Evolutionary conservation across 2,113 vertebrate genomes (phyloP).

Genomic region (Sciurus niger): DNA sequence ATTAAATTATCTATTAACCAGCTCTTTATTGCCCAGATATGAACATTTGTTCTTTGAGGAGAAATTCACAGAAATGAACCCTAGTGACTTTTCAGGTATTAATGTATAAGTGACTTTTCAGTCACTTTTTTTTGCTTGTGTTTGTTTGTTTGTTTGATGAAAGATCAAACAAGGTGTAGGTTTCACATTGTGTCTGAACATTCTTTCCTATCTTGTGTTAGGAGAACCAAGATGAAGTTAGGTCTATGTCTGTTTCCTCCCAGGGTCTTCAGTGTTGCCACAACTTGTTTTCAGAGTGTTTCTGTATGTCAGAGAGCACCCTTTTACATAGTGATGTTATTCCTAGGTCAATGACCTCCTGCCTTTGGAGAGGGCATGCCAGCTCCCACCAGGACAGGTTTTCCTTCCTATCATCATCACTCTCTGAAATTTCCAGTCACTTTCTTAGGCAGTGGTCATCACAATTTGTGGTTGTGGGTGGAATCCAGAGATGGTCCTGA

Average conservation of each 20-base stretch:
- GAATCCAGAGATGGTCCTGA: neutral
- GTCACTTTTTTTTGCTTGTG: too few relatives aligned
- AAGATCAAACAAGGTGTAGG: neutral
- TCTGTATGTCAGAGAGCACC: neutral
- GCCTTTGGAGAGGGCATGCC: neutral
- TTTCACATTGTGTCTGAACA: neutral
- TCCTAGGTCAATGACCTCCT: neutral
- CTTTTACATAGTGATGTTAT: neutral
- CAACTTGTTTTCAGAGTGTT: neutral
- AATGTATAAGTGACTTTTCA: neutral
- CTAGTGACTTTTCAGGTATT: neutral
- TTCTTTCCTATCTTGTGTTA: neutral
- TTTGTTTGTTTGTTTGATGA: neutral
- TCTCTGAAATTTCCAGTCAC: neutral
- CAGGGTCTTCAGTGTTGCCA: neutral
- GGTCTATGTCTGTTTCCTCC: neutral
- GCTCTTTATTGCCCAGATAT: neutral
- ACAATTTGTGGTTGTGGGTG: too few relatives aligned
- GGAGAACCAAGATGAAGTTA: neutral
- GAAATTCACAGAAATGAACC: conserved; percentile 38
- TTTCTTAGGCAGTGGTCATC: neutral
- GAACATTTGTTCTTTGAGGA: neutral
- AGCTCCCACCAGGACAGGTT: neutral
- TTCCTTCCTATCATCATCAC: neutral
- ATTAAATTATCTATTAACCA: neutral